A percentile compares a stretch with the other conserved stretches of the same genome.
Conservation (phyloP, 1,140 invertebrate genomes). For the Gonatopus flavifemur region DNA sequence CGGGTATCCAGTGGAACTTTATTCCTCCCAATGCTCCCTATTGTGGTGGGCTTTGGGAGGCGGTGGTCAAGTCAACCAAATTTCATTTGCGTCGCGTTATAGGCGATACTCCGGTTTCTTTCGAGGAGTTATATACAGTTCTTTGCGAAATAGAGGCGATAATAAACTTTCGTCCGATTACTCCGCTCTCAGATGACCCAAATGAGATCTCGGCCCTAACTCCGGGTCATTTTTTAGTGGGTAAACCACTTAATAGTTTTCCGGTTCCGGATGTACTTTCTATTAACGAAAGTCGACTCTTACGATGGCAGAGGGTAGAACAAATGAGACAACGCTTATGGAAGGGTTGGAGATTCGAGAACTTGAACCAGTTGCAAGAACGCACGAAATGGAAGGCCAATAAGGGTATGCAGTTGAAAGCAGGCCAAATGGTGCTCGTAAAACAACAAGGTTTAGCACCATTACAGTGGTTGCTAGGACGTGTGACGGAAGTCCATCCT, state of each 20-base stretch:
- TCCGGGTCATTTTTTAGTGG: slow-evolving; percentile 9
- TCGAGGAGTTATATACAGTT: no score
- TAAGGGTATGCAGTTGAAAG: slow-evolving; percentile 10
- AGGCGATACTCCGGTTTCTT: neutral
- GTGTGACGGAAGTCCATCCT: neutral
- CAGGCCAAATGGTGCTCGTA: slow-evolving; percentile 17
- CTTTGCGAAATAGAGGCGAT: no score
- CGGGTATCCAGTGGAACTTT: neutral
- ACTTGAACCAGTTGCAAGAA: slow-evolving; percentile 18
- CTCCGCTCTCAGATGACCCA: neutral
- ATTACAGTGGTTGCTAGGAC: neutral
- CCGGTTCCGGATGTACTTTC: no score
- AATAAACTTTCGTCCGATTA: no score
- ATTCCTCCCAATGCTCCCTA: neutral
- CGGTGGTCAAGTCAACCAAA: neutral
- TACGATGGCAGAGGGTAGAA: no score
- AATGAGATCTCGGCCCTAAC: slow-evolving; percentile 4
- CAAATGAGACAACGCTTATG: slow-evolving; percentile 7
- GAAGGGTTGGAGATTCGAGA: slow-evolving; percentile 2
- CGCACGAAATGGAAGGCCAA: slow-evolving; percentile 12
- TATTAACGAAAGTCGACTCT: no score
- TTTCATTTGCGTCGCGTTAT: neutral
- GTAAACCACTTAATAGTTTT: slow-evolving; percentile 3
- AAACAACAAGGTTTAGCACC: slow-evolving; percentile 23
- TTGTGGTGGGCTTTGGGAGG: neutral